A percentile compares a stretch with the other conserved stretches of the same genome.
Evolutionary conservation across 2,797 vertebrate species (phyloP).

Genomic region (Arnoldichthys spilopterus): DNA sequence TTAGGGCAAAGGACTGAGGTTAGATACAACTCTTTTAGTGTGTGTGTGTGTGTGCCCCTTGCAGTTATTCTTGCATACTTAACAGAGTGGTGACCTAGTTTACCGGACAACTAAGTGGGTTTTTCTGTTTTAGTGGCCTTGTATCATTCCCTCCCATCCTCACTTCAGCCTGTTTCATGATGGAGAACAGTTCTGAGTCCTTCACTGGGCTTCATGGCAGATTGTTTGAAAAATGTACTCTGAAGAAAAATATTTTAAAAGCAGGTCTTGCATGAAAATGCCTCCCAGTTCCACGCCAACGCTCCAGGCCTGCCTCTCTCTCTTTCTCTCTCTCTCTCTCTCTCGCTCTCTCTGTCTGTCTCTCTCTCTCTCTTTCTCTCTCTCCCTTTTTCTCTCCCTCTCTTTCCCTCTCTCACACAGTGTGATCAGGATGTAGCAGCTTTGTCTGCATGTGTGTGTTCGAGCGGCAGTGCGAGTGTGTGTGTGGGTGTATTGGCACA

Average conservation of each 20-base stretch:
- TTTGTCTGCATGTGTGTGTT: conserved; percentile 29
- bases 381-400: not conserved
- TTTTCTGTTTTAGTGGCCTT: conserved; percentile 74
- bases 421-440: conserved; percentile 55
- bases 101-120: conserved; percentile 76
- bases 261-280: conserved; percentile 57
- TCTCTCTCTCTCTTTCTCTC: not conserved
- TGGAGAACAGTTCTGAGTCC: conserved; percentile 55
- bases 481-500: conserved; percentile 47
- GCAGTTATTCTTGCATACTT: conserved; percentile 79
- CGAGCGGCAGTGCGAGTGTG: conserved; percentile 21
- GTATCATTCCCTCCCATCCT: conserved; percentile 32
- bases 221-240: conserved; percentile 48
- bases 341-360: too few species aligned
- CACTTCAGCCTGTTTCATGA: conserved; percentile 55
- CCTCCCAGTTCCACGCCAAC: conserved; percentile 64
- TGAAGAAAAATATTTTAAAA: conserved; percentile 60
- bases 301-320: conserved; percentile 63
- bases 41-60: conserved; percentile 53
- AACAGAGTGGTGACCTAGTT: conserved; percentile 82
- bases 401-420: conserved; percentile 54
- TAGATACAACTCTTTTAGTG: conserved; percentile 36
- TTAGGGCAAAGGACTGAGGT: not conserved
- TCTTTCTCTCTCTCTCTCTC: conserved; percentile 51
- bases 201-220: conserved; percentile 46